These are phyloP conservation scores for Tenualosa ilisha DNA, from an alignment of 2,797 vertebrate species.

Conservation along the genomic window DNA sequence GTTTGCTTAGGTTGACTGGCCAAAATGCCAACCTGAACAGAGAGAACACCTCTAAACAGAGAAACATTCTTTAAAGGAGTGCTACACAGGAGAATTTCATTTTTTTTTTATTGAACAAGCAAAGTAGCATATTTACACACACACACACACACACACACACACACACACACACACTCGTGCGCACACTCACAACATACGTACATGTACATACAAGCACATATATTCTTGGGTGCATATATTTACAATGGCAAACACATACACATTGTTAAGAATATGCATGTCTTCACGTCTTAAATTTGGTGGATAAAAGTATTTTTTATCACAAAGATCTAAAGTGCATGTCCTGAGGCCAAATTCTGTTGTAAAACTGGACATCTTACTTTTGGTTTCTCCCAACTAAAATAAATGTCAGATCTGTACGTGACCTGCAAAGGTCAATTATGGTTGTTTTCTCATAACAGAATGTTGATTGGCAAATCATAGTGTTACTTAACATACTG, in stretches of 20 bases:
- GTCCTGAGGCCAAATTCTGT: constrained; percentile 51
- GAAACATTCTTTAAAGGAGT: not conserved
- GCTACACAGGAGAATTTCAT: not conserved
- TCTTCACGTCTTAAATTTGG: constrained; percentile 23
- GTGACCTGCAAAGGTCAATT: not conserved
- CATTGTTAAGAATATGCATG: constrained; percentile 18
- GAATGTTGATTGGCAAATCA: constrained; percentile 10
- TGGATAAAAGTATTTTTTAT: constrained; percentile 46
- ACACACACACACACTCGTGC: constrained; percentile 47
- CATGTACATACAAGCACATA: constrained; percentile 69
- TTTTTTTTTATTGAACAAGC: constrained; percentile 72
- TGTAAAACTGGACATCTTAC: not conserved
- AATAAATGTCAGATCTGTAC: constrained; percentile 7
- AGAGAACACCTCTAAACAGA: not conserved
- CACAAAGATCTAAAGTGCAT: constrained; percentile 58
- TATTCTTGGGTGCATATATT: constrained; percentile 10
- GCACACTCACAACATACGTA: constrained; percentile 62
- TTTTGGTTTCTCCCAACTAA: constrained; percentile 38
- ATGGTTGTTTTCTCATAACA: not conserved
- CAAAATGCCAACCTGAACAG: not conserved
- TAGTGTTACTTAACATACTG: not conserved
- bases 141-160: constrained; percentile 57
- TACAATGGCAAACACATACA: constrained; percentile 25
- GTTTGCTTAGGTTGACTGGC: not conserved
- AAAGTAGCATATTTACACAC: constrained; percentile 75